Evolutionary conservation across 2,888 invertebrate species (phyloP).

Genomic region (Plebejus anna): DNA sequence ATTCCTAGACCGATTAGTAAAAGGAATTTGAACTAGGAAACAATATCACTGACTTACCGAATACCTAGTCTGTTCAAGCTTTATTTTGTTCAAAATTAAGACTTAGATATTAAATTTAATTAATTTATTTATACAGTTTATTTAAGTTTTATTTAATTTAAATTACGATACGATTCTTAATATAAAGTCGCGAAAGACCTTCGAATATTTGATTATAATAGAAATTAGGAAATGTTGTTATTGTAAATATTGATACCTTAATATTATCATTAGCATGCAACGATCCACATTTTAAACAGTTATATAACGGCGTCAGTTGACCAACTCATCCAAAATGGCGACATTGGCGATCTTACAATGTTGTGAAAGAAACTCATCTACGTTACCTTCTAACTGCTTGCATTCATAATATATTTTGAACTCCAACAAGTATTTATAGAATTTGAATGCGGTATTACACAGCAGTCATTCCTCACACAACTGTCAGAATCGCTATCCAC

Average conservation of each 20-base stretch:
- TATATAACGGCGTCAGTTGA: not conserved
- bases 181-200: not conserved
- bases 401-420: no score
- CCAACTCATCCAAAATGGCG: not conserved
- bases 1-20: not conserved
- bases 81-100: no score
- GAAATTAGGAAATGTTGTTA: not conserved
- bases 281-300: not conserved
- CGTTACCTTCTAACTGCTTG: no score
- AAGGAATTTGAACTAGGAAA: not conserved
- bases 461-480: not conserved
- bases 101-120: no score
- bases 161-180: not conserved
- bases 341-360: not conserved
- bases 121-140: no score
- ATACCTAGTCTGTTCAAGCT: no score
- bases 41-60: no score
- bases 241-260: not conserved
- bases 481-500: not conserved
- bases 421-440: no score
- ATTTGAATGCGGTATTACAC: no score
- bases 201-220: not conserved
- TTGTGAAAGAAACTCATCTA: not conserved
- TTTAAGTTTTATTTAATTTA: not conserved
- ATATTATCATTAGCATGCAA: conserved; percentile 7